phyloP scores from a whole-genome alignment of 2,888 invertebrate genomes.

The Antheraea yamamai region DNA sequence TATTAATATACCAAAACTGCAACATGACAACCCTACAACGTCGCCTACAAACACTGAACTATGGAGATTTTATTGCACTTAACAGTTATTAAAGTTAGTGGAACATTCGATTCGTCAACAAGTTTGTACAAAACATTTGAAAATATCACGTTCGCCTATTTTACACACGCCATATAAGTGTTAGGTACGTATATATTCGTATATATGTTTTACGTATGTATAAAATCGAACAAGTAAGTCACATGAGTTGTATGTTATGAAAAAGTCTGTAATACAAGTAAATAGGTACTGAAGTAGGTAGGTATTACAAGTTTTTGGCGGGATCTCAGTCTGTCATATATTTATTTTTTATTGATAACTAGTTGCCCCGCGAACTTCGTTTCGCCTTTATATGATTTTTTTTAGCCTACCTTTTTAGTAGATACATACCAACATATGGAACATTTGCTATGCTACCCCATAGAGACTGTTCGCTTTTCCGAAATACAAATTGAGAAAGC shows the following conservation, averaged over 20 bases:
- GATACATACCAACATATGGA: too few relatives aligned
- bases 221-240: background rate
- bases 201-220: background rate
- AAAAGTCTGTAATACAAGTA: background rate
- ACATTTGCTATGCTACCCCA: too few relatives aligned
- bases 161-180: background rate
- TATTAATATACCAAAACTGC: background rate
- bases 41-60: constrained; percentile 30
- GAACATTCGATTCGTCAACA: constrained; percentile 28
- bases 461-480: too few relatives aligned
- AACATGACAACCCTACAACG: constrained; percentile 16
- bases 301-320: too few relatives aligned
- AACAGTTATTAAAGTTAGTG: constrained; percentile 31
- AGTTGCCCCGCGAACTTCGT: too few relatives aligned
- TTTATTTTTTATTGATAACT: too few relatives aligned
- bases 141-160: constrained; percentile 16
- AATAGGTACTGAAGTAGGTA: too few relatives aligned
- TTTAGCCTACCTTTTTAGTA: too few relatives aligned
- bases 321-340: too few relatives aligned
- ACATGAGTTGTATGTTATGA: background rate
- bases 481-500: too few relatives aligned
- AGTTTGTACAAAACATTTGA: constrained; percentile 17
- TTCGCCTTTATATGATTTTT: too few relatives aligned
- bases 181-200: background rate
- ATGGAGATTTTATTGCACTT: constrained; percentile 31